These are phyloP conservation scores for Labeo catla DNA, from an alignment of 2,113 vertebrate genomes.

Conservation along the genomic window DNA sequence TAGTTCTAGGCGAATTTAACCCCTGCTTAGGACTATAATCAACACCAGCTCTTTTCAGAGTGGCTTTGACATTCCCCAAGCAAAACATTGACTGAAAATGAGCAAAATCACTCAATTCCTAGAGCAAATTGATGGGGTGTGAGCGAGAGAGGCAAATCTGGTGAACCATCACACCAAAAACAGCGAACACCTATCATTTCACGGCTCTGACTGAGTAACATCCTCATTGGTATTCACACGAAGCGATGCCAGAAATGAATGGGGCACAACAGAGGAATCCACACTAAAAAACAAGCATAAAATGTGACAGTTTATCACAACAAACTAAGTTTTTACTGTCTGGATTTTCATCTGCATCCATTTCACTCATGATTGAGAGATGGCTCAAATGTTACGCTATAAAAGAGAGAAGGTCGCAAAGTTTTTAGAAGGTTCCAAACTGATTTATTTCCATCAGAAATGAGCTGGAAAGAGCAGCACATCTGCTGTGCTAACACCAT, in stretches of 20 bases:
- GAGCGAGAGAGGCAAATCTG: slow-evolving; percentile 27
- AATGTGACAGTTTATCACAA: not conserved
- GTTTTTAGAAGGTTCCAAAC: not conserved
- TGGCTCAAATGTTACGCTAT: not conserved
- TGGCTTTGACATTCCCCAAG: slow-evolving; percentile 17
- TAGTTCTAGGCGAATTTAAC: not conserved
- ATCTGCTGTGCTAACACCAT: slow-evolving; percentile 6
- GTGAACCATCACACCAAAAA: slow-evolving; percentile 20
- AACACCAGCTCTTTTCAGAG: not conserved
- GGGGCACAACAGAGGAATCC: not conserved
- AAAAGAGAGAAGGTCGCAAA: not conserved
- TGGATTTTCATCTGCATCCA: not conserved
- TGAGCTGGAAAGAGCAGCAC: not conserved
- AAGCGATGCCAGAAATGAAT: slow-evolving; percentile 1
- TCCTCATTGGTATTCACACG: slow-evolving; percentile 46
- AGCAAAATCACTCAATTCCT: slow-evolving; percentile 17
- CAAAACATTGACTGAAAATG: slow-evolving; percentile 38
- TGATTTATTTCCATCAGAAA: slow-evolving; percentile 12
- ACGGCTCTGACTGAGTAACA: not conserved
- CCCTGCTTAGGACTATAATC: slow-evolving; percentile 3
- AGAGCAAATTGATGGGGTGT: not conserved
- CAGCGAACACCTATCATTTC: slow-evolving; percentile 25
- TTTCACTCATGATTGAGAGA: not conserved
- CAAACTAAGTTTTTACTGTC: not conserved
- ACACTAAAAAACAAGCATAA: slow-evolving; percentile 6